Percentiles rank a stretch among this genome's conserved stretches.
These are phyloP conservation scores for Yasuhikotakia modesta DNA, from an alignment of 2,797 vertebrate species.

Conservation along the genomic window DNA sequence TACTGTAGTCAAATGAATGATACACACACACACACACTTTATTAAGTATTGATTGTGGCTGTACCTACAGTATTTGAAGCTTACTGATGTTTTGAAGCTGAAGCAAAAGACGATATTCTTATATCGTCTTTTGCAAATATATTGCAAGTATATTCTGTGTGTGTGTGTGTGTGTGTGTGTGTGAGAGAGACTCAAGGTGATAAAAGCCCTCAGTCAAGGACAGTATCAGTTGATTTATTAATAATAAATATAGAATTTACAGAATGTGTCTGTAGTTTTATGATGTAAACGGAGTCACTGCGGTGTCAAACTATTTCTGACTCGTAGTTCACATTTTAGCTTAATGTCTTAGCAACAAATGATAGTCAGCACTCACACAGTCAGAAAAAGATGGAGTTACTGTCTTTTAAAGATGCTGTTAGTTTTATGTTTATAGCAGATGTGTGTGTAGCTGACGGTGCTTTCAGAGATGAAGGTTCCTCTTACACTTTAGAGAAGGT, in stretches of 20 bases:
- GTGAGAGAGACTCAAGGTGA: background rate
- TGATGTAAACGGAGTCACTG: background rate
- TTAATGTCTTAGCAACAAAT: background rate
- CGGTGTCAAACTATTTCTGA: background rate
- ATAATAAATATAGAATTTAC: constrained; percentile 8
- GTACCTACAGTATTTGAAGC: no score
- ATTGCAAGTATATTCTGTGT: no score
- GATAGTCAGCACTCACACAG: background rate
- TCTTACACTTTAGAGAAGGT: no score
- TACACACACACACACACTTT: no score
- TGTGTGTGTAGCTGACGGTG: no score
- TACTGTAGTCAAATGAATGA: background rate
- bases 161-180: no score
- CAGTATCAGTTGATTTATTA: constrained; percentile 21
- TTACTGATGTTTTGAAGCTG: no score
- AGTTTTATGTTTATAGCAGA: no score
- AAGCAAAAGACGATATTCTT: no score
- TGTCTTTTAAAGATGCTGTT: background rate
- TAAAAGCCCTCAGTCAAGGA: constrained; percentile 16
- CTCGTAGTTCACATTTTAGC: background rate
- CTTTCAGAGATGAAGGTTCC: no score
- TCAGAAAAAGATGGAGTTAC: background rate
- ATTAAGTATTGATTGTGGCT: no score
- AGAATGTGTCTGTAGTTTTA: background rate
- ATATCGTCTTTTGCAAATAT: no score